Base-by-base conservation (phyloP, 2,888 invertebrate genomes). In the Physocephala rufipes region DNA sequence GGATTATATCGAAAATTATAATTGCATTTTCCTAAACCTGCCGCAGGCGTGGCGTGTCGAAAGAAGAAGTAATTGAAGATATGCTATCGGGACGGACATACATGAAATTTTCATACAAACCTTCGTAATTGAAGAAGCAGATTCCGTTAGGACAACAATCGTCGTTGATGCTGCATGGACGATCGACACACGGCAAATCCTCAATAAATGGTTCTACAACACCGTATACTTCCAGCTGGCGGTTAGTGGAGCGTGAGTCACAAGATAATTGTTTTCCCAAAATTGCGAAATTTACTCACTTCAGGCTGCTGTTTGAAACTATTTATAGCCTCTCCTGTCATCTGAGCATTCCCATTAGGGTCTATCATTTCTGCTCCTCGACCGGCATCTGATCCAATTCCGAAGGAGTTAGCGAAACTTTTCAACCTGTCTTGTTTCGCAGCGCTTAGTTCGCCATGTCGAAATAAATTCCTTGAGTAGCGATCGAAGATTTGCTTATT, bases 141-240 rank as follows among this genome's bases (percentile, higher is more conserved):
- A 95, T 90, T 16, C 91, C 90, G 15, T 92, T 93, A 0, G 93
- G 91, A 86, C 95, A 95, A 86, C 95, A 95, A 82, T 94, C 91
- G 21, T 94, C 94, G 81, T 94, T 95, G 74, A 91, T 89, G 2
- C 89, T 89, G 81, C 95, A 95, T 24, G 89, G 90, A 66, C 90
- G 90, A 76, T 91, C 92, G 82, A 93, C 93, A 85, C 95, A 95
- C 28, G 93, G 92, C 61, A 92, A 92, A 36, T 91, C 91, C 77
- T 89, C 89, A 73, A 89, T 88, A 26, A 88, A 86, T 47, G 89
- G 88, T 19, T 89, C 85, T 36, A 84, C 84, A 70, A 82, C 82
- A 59, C 81, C 80, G 61, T n/a, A 81, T 26, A 81, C 79, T 62
- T 81, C 81, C 70, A 79, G 73, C 71, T 78, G 76, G 51, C 77